Conservation (phyloP, 1,140 invertebrate genomes). For the Argopecten irradians region DNA sequence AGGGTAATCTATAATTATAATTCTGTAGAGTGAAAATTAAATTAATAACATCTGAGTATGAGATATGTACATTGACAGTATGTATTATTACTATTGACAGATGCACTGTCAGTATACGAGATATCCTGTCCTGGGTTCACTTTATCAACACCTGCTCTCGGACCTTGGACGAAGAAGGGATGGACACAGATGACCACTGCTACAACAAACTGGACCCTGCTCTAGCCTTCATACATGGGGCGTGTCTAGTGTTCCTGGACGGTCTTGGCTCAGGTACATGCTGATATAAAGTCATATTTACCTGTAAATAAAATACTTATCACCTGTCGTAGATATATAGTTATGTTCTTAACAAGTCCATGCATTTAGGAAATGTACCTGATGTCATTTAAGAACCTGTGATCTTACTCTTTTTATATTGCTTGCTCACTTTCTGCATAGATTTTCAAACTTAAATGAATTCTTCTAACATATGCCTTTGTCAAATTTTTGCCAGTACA, state of each 20-base stretch:
- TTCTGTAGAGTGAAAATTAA: too few species aligned
- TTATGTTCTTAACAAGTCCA: background rate
- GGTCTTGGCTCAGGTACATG: constrained; percentile 83
- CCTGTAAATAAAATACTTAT: background rate
- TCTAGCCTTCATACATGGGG: constrained; percentile 88
- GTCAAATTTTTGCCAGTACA: too few species aligned
- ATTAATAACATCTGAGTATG: too few species aligned
- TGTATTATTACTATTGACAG: constrained; percentile 63
- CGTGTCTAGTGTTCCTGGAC: constrained; percentile 93
- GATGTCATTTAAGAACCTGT: background rate
- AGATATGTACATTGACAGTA: background rate
- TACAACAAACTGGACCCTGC: constrained; percentile 61
- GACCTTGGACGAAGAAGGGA: constrained; percentile 49
- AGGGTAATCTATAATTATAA: too few species aligned
- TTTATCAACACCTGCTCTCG: constrained; percentile 84
- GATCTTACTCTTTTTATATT: too few species aligned
- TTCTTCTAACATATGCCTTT: too few species aligned
- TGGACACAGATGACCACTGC: constrained; percentile 49
- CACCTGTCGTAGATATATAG: background rate
- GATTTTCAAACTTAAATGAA: too few species aligned
- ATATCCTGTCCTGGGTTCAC: constrained; percentile 93
- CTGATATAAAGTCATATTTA: background rate
- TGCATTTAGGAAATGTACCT: background rate
- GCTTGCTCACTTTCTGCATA: too few species aligned
- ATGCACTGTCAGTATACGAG: constrained; percentile 88